Evolutionary conservation across 1,140 invertebrate genomes (phyloP).

Genomic region (Euwallacea fornicatus): DNA sequence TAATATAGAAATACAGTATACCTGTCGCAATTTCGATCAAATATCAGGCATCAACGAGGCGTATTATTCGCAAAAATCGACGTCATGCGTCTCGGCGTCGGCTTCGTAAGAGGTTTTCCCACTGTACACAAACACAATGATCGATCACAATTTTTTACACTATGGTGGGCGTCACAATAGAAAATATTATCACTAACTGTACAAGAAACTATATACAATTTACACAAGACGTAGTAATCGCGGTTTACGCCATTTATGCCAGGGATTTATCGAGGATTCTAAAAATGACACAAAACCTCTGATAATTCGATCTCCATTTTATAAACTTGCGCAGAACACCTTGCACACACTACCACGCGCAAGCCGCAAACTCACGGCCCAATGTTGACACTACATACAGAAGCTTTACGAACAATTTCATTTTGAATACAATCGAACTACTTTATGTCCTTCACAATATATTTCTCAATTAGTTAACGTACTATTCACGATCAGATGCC

Average conservation of each 20-base stretch:
- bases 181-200: slow-evolving; percentile 57
- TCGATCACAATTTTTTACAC: slow-evolving; percentile 51
- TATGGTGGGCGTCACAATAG: slow-evolving; percentile 50
- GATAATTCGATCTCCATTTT: slow-evolving; percentile 53
- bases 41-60: slow-evolving; percentile 45
- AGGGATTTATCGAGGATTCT: slow-evolving; percentile 51
- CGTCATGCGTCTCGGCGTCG: slow-evolving; percentile 49
- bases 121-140: slow-evolving; percentile 51
- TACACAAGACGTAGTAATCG: slow-evolving; percentile 50
- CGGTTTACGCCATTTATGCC: slow-evolving; percentile 53
- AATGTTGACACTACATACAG: neutral
- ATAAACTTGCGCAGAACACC: slow-evolving; percentile 39
- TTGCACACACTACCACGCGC: slow-evolving; percentile 7
- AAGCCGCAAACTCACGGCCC: neutral
- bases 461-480: no score
- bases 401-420: neutral
- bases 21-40: slow-evolving; percentile 43
- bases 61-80: slow-evolving; percentile 47
- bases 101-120: slow-evolving; percentile 49
- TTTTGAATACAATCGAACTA: no score
- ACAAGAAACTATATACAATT: slow-evolving; percentile 56
- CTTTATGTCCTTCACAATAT: no score
- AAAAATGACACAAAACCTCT: slow-evolving; percentile 52
- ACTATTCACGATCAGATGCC: no score
- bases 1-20: slow-evolving; percentile 35